Conservation (phyloP, 53 echinoderm and acorn worm genomes). For the Glandiceps talaboti region DNA sequence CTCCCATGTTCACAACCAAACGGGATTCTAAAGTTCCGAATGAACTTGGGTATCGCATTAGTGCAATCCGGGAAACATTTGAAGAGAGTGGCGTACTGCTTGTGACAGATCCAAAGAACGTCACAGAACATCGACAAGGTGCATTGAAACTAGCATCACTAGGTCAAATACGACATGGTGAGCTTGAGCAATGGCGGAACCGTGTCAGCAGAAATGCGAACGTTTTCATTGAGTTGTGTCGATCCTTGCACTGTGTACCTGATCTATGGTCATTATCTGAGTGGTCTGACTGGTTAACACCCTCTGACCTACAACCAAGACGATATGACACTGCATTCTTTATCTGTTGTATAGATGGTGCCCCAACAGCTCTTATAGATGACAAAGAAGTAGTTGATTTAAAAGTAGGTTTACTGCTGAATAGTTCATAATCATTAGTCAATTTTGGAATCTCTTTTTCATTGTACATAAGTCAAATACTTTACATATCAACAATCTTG, state of each 20-base stretch:
- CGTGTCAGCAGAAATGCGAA: slow-evolving; percentile 47
- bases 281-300: slow-evolving; percentile 80
- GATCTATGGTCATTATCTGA: slow-evolving; percentile 80
- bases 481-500: no score
- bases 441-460: no score
- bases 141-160: neutral
- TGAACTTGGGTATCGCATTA: slow-evolving; percentile 81
- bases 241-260: slow-evolving; percentile 33
- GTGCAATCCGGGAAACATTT: slow-evolving; percentile 93
- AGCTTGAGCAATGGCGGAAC: slow-evolving; percentile 37
- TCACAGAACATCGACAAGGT: neutral
- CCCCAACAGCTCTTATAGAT: slow-evolving; percentile 46
- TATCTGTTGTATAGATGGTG: slow-evolving; percentile 43
- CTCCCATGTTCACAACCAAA: slow-evolving; percentile 25
- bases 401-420: slow-evolving; percentile 38
- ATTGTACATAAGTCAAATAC: no score
- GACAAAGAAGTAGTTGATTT: slow-evolving; percentile 52
- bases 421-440: no score
- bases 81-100: slow-evolving; percentile 80
- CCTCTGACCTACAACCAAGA: slow-evolving; percentile 19
- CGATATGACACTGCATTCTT: slow-evolving; percentile 88
- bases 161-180: slow-evolving; percentile 1
- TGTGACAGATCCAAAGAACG: slow-evolving; percentile 3
- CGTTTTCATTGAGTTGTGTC: slow-evolving; percentile 57
- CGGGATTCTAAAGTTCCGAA: slow-evolving; percentile 38